A percentile compares a stretch with the other conserved stretches of the same genome.
phyloP scores from a whole-genome alignment of 2,888 invertebrate species.

The Chrysolina oricalcia region DNA sequence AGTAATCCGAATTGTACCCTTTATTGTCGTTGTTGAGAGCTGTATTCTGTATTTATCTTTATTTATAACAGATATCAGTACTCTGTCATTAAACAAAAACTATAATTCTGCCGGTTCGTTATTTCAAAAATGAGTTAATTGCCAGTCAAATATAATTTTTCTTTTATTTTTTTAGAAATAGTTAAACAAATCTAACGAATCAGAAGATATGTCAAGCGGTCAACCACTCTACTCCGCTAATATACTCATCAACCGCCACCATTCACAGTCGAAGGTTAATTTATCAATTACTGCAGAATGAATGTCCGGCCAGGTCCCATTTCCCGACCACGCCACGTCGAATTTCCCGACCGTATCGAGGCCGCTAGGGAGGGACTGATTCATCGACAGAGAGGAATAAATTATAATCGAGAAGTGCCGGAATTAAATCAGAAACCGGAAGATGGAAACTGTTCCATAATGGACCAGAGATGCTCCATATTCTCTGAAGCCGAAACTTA shows the following conservation, averaged over 20 bases:
- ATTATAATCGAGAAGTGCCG: slow-evolving; percentile 11
- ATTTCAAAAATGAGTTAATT: no score
- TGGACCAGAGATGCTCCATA: not conserved
- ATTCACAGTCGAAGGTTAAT: slow-evolving; percentile 1
- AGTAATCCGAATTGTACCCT: no score
- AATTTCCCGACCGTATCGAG: slow-evolving; percentile 14
- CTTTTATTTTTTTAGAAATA: no score
- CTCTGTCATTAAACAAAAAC: no score
- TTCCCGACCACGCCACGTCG: not conserved
- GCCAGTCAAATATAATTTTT: no score
- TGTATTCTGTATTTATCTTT: no score
- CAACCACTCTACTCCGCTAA: not conserved
- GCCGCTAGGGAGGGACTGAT: not conserved
- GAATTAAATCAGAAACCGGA: slow-evolving; percentile 1
- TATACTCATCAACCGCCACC: not conserved
- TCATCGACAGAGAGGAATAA: not conserved
- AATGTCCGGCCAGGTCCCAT: slow-evolving; percentile 12
- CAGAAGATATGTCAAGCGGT: not conserved
- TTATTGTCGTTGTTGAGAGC: no score
- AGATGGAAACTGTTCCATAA: not conserved
- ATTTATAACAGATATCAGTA: no score
- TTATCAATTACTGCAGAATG: slow-evolving; percentile 12
- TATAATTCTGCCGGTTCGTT: no score
- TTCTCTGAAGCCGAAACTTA: no score
- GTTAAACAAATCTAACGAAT: no score